Evolutionary conservation across 2,888 invertebrate genomes (phyloP).

Genomic region (Xylocampa areola): DNA sequence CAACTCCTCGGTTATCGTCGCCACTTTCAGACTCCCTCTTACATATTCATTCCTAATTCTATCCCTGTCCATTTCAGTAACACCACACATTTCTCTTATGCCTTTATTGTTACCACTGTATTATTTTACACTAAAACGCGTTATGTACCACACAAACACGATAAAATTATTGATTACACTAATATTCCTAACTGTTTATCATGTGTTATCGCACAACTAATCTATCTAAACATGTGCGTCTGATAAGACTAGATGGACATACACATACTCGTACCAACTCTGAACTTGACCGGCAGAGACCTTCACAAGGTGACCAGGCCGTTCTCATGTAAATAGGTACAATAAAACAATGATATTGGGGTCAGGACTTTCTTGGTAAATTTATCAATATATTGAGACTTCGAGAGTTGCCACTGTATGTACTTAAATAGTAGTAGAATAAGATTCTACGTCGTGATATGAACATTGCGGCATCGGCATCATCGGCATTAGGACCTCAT

Average conservation of each 20-base stretch:
- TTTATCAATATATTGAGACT: slow-evolving; percentile 8
- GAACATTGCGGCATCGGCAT: no score
- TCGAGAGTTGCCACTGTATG: not conserved
- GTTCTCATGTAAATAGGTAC: slow-evolving; percentile 28
- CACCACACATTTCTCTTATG: no score
- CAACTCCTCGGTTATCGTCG: no score
- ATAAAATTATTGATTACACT: slow-evolving; percentile 28
- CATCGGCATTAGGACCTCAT: no score
- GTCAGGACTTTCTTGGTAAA: not conserved
- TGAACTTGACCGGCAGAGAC: slow-evolving; percentile 62
- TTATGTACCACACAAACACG: no score
- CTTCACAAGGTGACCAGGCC: slow-evolving; percentile 51
- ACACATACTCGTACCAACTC: slow-evolving; percentile 18
- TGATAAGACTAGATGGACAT: slow-evolving; percentile 23
- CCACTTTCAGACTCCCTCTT: no score
- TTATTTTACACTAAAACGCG: no score
- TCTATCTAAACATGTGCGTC: slow-evolving; percentile 37
- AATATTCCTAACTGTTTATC: slow-evolving; percentile 21
- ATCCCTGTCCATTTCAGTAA: no score
- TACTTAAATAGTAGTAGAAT: no score
- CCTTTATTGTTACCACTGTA: no score
- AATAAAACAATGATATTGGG: not conserved
- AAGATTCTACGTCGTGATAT: no score
- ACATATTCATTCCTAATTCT: no score
- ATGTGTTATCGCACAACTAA: slow-evolving; percentile 16